A percentile compares a stretch with the other conserved stretches of the same genome.
Evolutionary conservation across 2,797 vertebrate genomes (phyloP).

Genomic region (Syngnathus rostellatus): DNA sequence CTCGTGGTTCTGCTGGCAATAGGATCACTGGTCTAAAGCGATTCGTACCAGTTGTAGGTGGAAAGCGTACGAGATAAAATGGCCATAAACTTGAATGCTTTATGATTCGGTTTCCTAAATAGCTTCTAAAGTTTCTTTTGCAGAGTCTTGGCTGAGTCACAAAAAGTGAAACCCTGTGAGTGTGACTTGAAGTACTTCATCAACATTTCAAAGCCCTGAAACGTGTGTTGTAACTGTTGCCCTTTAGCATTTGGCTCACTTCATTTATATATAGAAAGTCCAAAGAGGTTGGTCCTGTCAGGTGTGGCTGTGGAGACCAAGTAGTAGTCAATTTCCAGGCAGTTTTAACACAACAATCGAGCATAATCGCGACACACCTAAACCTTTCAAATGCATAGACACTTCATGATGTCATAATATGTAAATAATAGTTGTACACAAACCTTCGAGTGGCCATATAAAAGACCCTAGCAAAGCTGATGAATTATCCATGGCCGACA

Average conservation of each 20-base stretch:
- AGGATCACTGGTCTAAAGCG: background rate
- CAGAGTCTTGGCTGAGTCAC: background rate
- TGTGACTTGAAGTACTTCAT: constrained; percentile 11
- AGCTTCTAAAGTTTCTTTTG: background rate
- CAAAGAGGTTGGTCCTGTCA: constrained; percentile 29
- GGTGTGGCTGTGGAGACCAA: constrained; percentile 13
- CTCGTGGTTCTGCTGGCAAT: background rate
- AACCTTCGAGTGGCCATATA: background rate
- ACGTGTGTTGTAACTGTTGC: constrained; percentile 32
- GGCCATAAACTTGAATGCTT: background rate
- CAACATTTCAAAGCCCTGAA: constrained; percentile 29
- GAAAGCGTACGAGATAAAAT: background rate
- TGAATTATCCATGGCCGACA: background rate
- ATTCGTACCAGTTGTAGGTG: background rate
- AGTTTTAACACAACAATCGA: background rate
- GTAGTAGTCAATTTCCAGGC: constrained; percentile 3
- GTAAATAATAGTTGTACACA: background rate
- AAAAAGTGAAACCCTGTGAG: background rate
- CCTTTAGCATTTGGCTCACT: constrained; percentile 22
- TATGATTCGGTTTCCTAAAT: background rate
- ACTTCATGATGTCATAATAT: too few relatives aligned
- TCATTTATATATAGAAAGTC: constrained; percentile 8
- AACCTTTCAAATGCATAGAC: background rate
- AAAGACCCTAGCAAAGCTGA: background rate
- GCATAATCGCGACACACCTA: background rate